phyloP scores from a whole-genome alignment of 1,140 invertebrate species.

The Drosophila carrolli region DNA sequence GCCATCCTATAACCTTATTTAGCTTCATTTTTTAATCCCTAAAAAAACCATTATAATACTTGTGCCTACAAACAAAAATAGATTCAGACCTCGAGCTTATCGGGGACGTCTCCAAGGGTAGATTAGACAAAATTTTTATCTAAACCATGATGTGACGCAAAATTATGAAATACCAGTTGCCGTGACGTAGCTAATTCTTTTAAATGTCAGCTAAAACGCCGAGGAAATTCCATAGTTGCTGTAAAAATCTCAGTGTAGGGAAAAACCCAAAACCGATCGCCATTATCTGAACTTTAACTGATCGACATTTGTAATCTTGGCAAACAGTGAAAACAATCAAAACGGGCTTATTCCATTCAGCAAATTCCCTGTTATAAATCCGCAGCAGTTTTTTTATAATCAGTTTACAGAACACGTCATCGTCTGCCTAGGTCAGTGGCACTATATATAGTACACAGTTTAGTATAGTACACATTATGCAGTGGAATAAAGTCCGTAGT shows the following conservation, averaged over 20 bases:
- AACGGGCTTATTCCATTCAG: slow-evolving; percentile 36
- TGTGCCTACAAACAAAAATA: slow-evolving; percentile 14
- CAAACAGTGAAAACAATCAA: slow-evolving; percentile 31
- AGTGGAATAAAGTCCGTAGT: slow-evolving; percentile 21
- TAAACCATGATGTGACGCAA: slow-evolving; percentile 36
- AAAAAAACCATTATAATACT: neutral
- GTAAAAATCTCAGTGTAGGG: slow-evolving; percentile 2
- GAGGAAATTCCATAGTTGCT: slow-evolving; percentile 13
- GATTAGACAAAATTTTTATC: slow-evolving; percentile 29
- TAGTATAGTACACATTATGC: slow-evolving; percentile 2
- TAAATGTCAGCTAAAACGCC: slow-evolving; percentile 6
- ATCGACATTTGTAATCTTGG: slow-evolving; percentile 31
- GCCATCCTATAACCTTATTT: neutral
- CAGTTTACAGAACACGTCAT: slow-evolving; percentile 57
- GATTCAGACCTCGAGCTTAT: slow-evolving; percentile 13
- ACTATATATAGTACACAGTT: slow-evolving; percentile 29
- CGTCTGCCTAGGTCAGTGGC: slow-evolving; percentile 60
- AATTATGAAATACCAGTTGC: slow-evolving; percentile 33
- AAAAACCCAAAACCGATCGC: slow-evolving; percentile 10
- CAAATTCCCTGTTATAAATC: slow-evolving; percentile 29
- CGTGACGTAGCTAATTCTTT: slow-evolving; percentile 28
- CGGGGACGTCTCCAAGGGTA: slow-evolving; percentile 12
- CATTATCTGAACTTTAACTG: slow-evolving; percentile 36
- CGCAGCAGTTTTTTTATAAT: slow-evolving; percentile 33
- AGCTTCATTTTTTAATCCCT: slow-evolving; percentile 2